phyloP scores from a whole-genome alignment of 1,140 invertebrate genomes.

The Scaptomyza graminum region DNA sequence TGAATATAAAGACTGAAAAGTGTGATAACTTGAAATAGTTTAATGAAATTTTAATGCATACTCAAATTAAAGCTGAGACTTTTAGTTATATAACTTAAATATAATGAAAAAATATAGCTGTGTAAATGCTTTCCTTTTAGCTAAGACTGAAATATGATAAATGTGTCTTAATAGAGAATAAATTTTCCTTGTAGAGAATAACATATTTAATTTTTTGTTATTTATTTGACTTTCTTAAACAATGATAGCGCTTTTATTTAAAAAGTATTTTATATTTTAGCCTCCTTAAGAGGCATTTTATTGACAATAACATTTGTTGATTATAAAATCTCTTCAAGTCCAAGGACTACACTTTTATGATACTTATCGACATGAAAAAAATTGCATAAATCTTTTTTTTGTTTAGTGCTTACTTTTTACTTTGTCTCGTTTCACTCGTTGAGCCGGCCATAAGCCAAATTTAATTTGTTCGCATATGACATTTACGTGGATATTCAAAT shows the following conservation, averaged over 20 bases:
- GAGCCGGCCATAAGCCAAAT: conserved; percentile 66
- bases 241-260: no score
- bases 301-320: conserved; percentile 14
- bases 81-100: no score
- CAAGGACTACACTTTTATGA: conserved; percentile 27
- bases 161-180: no score
- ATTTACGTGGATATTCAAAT: conserved; percentile 76
- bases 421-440: conserved; percentile 5
- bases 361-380: conserved; percentile 24
- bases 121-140: no score
- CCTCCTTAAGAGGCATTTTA: conserved; percentile 24
- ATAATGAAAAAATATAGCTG: no score
- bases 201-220: no score
- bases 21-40: neutral
- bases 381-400: conserved; percentile 17
- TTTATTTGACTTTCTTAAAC: no score
- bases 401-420: neutral
- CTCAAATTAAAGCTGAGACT: neutral
- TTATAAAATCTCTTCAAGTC: conserved; percentile 12
- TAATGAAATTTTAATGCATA: neutral
- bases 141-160: no score
- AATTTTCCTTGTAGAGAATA: no score
- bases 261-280: conserved; percentile 4
- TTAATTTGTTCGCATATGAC: conserved; percentile 77
- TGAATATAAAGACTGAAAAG: neutral